phyloP scores from a whole-genome alignment of 2,113 vertebrate genomes.

The Microtus richardsoni region DNA sequence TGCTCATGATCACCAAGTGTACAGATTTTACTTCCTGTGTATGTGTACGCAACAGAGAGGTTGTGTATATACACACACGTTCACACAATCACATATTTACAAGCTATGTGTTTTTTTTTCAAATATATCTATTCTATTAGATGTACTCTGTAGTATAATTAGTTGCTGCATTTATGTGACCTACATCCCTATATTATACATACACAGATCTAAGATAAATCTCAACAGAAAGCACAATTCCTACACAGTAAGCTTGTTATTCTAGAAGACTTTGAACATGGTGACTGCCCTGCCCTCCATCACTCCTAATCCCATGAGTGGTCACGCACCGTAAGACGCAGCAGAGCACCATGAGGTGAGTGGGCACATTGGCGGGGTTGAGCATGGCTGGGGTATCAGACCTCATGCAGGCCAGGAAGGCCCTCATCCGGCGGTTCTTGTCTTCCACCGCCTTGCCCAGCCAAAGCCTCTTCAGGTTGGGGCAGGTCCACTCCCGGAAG shows the following conservation, averaged over 20 bases:
- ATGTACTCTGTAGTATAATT: background rate
- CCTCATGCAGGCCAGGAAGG: conserved; percentile 97
- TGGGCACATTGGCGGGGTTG: conserved; percentile 95
- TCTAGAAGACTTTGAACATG: background rate
- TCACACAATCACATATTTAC: background rate
- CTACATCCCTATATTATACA: background rate
- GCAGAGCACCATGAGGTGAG: conserved; percentile 96
- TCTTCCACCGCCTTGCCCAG: conserved; percentile 96
- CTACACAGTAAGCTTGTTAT: background rate
- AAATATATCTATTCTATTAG: background rate
- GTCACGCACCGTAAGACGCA: conserved; percentile 94
- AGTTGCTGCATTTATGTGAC: background rate
- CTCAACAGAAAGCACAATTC: background rate
- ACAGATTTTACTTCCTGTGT: background rate
- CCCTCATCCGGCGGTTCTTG: conserved; percentile 97
- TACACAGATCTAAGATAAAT: background rate
- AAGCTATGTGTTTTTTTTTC: background rate
- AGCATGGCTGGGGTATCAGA: conserved; percentile 98
- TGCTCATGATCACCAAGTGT: background rate
- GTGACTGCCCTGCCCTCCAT: background rate
- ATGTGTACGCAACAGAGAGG: no score
- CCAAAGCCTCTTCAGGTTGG: conserved; percentile 97
- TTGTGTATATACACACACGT: no score
- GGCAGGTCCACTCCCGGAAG: conserved; percentile 98
- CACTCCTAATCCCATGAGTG: background rate